Base-by-base conservation (phyloP, 2,113 vertebrate species). In the Circaetus cinerascens region DNA sequence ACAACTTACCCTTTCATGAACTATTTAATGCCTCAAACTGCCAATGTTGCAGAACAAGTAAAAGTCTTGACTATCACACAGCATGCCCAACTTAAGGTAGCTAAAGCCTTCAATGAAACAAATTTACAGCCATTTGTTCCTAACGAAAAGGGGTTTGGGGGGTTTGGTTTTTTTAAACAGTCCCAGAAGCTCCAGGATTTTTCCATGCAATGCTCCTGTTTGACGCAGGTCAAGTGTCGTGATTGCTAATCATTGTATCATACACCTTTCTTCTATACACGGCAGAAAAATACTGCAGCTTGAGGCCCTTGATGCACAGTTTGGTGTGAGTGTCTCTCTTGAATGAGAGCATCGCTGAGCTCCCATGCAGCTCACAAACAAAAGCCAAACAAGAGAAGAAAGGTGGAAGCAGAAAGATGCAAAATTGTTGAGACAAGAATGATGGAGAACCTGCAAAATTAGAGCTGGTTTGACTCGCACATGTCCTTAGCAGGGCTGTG, bases 161-260 rank as follows among this genome's bases (percentile, higher is more conserved):
- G 11, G 25, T 2, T 12, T 15, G 6, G 1, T 36, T 38, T 56
- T 56, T 46, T 40, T 26, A 38, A 86, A 40, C 23, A n/a, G 36
- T 13, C n/a, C 30, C 26, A 53, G 38, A 43, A 53, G 26, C 36
- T 77, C 14, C 32, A 30, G 16, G 26, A 18, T 38, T 78, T 43
- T 87, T 45, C 34, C 27, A 45, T 1, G 5, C 10, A 60, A 19
- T 13, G 15, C 43, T 77, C 21, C 43, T 36, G 26, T 21, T 43
- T 59, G 51, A 30, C 1, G 1, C 21, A 20, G 29, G 51, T 76
- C 23, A 67, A 34, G 57, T 11, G 51, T 48, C 3, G 0, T 4
- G 8, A 43, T 17, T 43, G 30, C 25, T 72, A n/a, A 17, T 13
- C 15, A 40, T 66, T 55, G 5, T 45, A 55, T n/a, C 14, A 50